phyloP scores from a whole-genome alignment of 2,797 vertebrate genomes.

The Xenops minutus region DNA sequence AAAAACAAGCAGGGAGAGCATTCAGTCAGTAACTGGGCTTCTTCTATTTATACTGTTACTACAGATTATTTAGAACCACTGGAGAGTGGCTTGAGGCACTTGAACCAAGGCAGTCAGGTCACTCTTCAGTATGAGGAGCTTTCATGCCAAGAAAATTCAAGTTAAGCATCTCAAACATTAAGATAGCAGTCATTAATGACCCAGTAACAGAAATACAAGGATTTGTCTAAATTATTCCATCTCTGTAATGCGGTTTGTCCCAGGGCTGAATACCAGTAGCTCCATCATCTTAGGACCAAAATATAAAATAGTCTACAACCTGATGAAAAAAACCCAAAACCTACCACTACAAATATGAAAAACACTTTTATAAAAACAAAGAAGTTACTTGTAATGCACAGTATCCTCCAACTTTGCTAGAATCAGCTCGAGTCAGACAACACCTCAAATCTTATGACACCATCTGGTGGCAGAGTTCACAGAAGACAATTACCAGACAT shows the following conservation, averaged over 20 bases:
- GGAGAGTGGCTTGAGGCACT: background rate
- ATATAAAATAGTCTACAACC: background rate
- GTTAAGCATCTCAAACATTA: background rate
- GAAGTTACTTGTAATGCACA: background rate
- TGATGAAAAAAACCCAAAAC: background rate
- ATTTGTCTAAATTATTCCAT: background rate
- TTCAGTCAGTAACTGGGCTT: background rate
- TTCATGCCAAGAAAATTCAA: background rate
- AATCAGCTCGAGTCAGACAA: background rate
- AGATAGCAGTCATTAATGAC: background rate
- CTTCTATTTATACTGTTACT: background rate
- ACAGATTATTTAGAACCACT: background rate
- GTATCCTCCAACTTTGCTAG: background rate
- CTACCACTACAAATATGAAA: background rate
- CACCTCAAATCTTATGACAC: background rate
- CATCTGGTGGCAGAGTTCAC: constrained; percentile 43
- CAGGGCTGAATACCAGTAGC: background rate
- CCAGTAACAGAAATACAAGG: background rate
- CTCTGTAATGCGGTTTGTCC: background rate
- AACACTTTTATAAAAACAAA: background rate
- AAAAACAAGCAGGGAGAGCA: background rate
- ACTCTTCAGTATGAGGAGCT: background rate
- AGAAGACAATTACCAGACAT: background rate
- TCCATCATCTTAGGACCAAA: background rate
- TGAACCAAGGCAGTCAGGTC: background rate